These are phyloP conservation scores for Bacillus rossius DNA, from an alignment of 1,140 invertebrate genomes.

Conservation along the genomic window DNA sequence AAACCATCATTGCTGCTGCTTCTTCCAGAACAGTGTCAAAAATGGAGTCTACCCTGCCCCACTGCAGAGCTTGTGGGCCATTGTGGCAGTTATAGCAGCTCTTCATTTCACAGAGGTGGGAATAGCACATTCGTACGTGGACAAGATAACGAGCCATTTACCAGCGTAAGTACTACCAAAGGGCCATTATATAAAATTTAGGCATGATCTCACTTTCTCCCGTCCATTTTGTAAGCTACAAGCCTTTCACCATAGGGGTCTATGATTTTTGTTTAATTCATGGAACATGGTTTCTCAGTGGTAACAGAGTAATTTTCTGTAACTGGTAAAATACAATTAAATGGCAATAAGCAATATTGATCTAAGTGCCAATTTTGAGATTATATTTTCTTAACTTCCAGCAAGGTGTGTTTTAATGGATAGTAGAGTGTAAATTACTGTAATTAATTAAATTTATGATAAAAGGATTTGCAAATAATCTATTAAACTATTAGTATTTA, in stretches of 20 bases:
- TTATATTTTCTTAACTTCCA: no score
- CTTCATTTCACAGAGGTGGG: conserved; percentile 75
- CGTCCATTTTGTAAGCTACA: not conserved
- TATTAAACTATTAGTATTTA: no score
- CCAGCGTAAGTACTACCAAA: conserved; percentile 50
- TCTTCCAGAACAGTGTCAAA: conserved; percentile 85
- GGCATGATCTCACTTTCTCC: not conserved
- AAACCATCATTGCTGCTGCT: not conserved
- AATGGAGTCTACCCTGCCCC: conserved; percentile 95
- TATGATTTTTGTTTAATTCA: not conserved
- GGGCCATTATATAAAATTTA: not conserved
- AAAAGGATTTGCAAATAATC: no score
- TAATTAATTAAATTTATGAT: no score
- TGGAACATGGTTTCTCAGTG: no score
- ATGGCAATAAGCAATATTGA: no score
- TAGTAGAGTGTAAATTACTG: no score
- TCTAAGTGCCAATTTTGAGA: no score
- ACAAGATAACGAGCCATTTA: conserved; percentile 54
- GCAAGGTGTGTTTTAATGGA: no score
- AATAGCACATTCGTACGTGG: conserved; percentile 67
- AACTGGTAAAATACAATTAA: no score
- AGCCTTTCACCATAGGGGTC: not conserved
- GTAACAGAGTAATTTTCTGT: no score
- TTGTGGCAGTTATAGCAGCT: conserved; percentile 69
- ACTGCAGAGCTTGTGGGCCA: conserved; percentile 75